Evolutionary conservation across 2,797 vertebrate species (phyloP), one percentile per base, ranked within the genome.

Genomic region (Thripadectes ignobilis): DNA sequence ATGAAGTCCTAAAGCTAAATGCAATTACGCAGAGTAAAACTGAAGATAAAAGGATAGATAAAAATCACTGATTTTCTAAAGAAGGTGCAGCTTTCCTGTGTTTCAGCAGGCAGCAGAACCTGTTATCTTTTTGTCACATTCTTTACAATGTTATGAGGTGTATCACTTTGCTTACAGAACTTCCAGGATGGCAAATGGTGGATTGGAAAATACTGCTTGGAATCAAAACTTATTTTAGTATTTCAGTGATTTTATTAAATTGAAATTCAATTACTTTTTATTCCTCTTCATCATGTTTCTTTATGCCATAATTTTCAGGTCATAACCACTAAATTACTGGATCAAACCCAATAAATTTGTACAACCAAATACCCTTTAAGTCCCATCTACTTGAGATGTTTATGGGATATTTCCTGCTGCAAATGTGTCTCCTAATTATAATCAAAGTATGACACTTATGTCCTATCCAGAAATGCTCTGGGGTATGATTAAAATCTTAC

Each of bases 1-100:
- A 95, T 89, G 65, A 93, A 87, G 74, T 79, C 65, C 63, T 90
- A 34, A 88, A 86, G 54, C 63, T 88, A 92, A 93, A 88, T 73
- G 82, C 39, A 95, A 88, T 94, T 93, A 85, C 94, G 54, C 26
- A 59, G 83, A 89, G 11, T 90, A 85, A 69, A 95, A 78, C 32
- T 94, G 76, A 88, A 96, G 69, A 88, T 68, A 68, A 96, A 93
- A 89, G 30, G 75, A 69, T 78, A 86, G 93, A 78, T 80, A 94
- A 96, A 96, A 96, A 61, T 74, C 77, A 80, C 57, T 83, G 52
- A 90, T 93, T 96, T 96, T 89, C 51, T 88, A 92, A 91, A 30
- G 34, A 85, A 81, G 39, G 21, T 61, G 29, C 79, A 85, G 63
- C 41, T 90, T 93, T 90, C 72, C 79, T 77, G 39, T 48, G 10